phyloP scores from a whole-genome alignment of 2,888 invertebrate species.

The Molanna angustata region DNA sequence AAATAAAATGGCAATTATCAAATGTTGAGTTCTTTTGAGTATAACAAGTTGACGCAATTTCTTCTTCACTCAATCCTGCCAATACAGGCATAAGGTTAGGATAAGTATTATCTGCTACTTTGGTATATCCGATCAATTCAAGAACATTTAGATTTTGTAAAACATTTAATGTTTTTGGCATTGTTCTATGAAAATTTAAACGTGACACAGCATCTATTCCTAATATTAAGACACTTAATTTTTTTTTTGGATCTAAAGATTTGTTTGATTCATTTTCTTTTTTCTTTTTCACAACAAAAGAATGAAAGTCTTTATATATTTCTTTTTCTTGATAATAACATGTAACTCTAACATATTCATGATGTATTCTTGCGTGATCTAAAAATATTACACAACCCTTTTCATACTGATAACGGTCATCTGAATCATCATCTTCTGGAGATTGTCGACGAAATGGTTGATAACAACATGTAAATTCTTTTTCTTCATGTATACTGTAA shows the following conservation, averaged over 20 bases:
- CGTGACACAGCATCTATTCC: slow-evolving; percentile 86
- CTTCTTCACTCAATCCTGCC: slow-evolving; percentile 65
- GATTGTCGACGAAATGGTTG: slow-evolving; percentile 55
- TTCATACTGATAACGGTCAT: slow-evolving; percentile 50
- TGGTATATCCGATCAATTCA: slow-evolving; percentile 86
- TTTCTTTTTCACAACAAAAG: slow-evolving; percentile 56
- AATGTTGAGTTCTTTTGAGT: slow-evolving; percentile 57
- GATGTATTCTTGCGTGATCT: slow-evolving; percentile 44
- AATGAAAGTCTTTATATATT: slow-evolving; percentile 67
- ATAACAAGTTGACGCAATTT: slow-evolving; percentile 65
- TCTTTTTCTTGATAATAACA: slow-evolving; percentile 53
- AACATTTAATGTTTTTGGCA: slow-evolving; percentile 67
- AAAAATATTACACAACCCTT: slow-evolving; percentile 51
- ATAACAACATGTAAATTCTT: slow-evolving; percentile 60
- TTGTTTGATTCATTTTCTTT: slow-evolving; percentile 29
- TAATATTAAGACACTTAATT: slow-evolving; percentile 70
- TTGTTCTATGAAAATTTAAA: slow-evolving; percentile 78
- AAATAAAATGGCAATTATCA: slow-evolving; percentile 79
- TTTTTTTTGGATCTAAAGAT: slow-evolving; percentile 3
- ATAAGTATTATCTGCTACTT: slow-evolving; percentile 92
- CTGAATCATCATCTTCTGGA: slow-evolving; percentile 44
- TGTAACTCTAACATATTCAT: slow-evolving; percentile 68
- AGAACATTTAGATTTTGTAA: slow-evolving; percentile 64
- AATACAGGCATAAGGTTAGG: slow-evolving; percentile 84
- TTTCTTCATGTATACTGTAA: slow-evolving; percentile 50